Evolutionary conservation across 2,888 invertebrate genomes (phyloP).

Genomic region (Sminthurides aquaticus): DNA sequence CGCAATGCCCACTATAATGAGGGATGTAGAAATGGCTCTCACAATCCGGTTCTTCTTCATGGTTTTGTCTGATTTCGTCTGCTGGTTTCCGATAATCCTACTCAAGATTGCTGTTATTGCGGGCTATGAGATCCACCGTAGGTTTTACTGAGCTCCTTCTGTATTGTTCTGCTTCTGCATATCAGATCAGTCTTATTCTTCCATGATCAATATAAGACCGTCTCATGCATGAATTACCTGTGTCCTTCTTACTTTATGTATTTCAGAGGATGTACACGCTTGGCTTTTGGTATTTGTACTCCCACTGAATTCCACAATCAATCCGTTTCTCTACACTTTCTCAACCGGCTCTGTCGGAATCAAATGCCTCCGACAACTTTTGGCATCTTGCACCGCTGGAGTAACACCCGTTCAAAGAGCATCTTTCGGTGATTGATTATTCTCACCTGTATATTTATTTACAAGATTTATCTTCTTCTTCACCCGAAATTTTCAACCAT

Average conservation of each 20-base stretch:
- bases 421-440: conserved; percentile 11
- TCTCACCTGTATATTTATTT: background rate
- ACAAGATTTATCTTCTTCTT: background rate
- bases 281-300: conserved; percentile 62
- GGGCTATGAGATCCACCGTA: conserved; percentile 54
- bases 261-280: conserved; percentile 56
- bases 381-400: conserved; percentile 8
- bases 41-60: conserved; percentile 62
- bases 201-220: too few species aligned
- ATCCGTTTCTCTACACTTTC: conserved; percentile 61
- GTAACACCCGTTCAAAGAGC: background rate
- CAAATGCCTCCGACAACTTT: conserved; percentile 6
- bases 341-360: conserved; percentile 49
- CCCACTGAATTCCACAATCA: conserved; percentile 60
- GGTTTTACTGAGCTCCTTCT: too few species aligned
- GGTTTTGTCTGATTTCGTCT: conserved; percentile 61
- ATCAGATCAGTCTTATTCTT: too few species aligned
- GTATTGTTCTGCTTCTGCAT: too few species aligned
- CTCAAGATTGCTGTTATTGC: conserved; percentile 58
- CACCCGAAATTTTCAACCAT: background rate
- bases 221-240: too few species aligned
- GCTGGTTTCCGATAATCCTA: conserved; percentile 63
- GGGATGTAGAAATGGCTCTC: conserved; percentile 56
- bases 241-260: too few species aligned
- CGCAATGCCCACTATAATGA: conserved; percentile 52